Base-by-base conservation (phyloP, 2,797 vertebrate genomes). In the Nasua narica region DNA sequence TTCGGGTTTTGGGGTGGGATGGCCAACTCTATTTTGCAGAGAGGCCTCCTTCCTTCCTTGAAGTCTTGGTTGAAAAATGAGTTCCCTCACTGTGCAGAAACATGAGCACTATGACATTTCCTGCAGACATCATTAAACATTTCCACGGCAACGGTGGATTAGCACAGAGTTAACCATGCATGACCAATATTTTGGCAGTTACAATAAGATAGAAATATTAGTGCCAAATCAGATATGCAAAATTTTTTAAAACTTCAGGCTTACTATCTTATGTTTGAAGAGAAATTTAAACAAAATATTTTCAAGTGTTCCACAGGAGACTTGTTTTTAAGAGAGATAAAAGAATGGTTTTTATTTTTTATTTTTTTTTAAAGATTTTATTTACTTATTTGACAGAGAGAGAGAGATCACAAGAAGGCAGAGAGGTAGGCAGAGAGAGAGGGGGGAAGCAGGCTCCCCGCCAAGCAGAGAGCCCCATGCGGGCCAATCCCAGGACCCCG, bases 271-370 rank as follows among this genome's bases (percentile, higher is more conserved):
- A 79, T 82, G 16, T 97, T 93, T 12, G 65, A 94, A 89, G 67
- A 76, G 15, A 94, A 84, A 92, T 95, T 54, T 79, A 94, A 96
- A 54, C 15, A 40, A 87, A 87, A 12, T 11, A 6, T 82, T 93
- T 91, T 79, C 37, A 84, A 52, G 52, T 65, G 10, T 90, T 77
- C 50, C 69, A 92, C 3, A 46, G 48, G 19, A 79, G 29, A 90
- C 15, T 70, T 91, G 5, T 83, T 93, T 74, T 92, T 86, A 90
- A 40, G 67, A 89, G 50, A 93, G 46, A 79, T 77, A 25, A 87
- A 81, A 76, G 35, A 62, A 81, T 87, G 14, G 65, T 90, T 90
- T 92, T 35, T 78, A 54, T 69, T 91, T 86, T 92, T n/a, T n/a
- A n/a, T n/a, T n/a, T n/a, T n/a, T n/a, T n/a, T n/a, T n/a, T n/a